phyloP scores from a whole-genome alignment of 1,140 invertebrate species.

The Dolichoris vasculosae region DNA sequence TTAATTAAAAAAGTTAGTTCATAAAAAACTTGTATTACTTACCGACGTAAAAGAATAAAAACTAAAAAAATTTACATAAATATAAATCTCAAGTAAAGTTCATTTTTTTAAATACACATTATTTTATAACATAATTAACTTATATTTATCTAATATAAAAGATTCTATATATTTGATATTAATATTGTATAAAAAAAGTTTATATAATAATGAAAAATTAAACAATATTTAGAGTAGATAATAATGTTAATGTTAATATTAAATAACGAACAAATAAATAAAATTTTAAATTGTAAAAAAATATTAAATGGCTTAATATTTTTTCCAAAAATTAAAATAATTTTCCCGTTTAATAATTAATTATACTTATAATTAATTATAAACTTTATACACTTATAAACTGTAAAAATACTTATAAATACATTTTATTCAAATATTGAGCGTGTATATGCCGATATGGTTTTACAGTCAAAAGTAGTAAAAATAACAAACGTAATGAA shows the following conservation, averaged over 20 bases:
- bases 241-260: not conserved
- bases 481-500: no score
- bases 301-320: not conserved
- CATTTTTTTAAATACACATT: not conserved
- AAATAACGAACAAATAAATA: not conserved
- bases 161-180: not conserved
- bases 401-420: no score
- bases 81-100: not conserved
- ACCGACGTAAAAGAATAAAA: constrained; percentile 1
- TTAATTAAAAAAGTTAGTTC: constrained; percentile 1
- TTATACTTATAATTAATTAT: no score
- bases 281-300: not conserved
- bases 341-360: not conserved
- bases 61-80: not conserved
- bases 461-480: no score
- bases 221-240: not conserved
- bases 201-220: not conserved
- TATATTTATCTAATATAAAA: not conserved
- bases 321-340: not conserved
- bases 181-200: not conserved
- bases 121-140: not conserved
- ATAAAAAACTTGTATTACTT: not conserved
- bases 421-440: no score
- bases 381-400: no score
- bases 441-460: no score